Conservation (phyloP, 2,113 vertebrate species). For the Mus spicilegus region DNA sequence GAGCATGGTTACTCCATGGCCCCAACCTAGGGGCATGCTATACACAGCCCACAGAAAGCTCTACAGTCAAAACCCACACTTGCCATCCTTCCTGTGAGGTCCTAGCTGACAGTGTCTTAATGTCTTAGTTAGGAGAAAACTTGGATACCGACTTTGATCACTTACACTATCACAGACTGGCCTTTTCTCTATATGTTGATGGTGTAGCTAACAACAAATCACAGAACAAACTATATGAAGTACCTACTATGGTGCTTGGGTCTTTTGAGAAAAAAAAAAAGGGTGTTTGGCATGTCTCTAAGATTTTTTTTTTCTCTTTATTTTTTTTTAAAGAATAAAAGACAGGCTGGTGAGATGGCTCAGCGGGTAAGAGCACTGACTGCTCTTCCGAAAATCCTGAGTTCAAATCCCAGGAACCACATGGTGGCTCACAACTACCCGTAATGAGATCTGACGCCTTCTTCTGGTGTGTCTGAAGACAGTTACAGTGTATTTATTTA, state of each 20-base stretch:
- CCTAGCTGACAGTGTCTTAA: neutral
- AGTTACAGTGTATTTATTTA: no score
- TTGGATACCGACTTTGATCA: neutral
- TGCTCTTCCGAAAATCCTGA: no score
- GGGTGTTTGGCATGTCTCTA: neutral
- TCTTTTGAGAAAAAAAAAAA: constrained; percentile 13
- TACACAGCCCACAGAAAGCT: constrained; percentile 54
- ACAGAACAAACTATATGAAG: constrained; percentile 3
- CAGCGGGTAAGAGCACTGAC: no score
- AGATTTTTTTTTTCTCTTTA: neutral
- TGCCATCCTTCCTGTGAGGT: constrained; percentile 45
- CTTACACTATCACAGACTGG: neutral
- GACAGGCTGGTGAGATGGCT: no score
- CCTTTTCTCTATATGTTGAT: neutral
- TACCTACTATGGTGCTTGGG: neutral
- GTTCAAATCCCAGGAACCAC: no score
- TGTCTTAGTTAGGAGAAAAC: neutral
- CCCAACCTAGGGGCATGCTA: constrained; percentile 13
- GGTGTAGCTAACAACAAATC: neutral
- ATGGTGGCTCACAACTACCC: no score
- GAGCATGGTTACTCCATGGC: neutral
- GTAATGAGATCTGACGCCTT: no score
- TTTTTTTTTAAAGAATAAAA: neutral
- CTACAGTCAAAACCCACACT: constrained; percentile 40
- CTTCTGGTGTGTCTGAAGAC: no score